phyloP scores from a whole-genome alignment of 2,888 invertebrate genomes.

The Mythimna impura region DNA sequence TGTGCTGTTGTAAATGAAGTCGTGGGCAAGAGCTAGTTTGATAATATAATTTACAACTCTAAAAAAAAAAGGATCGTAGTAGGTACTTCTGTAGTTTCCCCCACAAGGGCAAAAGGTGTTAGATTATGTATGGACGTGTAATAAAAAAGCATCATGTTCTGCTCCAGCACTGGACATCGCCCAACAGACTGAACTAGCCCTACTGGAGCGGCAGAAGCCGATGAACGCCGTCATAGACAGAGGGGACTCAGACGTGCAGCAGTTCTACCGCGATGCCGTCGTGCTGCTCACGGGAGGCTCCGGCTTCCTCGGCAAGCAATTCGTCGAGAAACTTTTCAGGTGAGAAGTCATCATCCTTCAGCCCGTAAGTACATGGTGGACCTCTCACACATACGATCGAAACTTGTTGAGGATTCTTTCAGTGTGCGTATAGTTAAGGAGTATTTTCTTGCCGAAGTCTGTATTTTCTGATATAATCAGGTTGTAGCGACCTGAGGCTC shows the following conservation, averaged over 20 bases:
- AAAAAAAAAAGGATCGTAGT: no score
- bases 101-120: no score
- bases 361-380: neutral
- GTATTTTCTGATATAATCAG: no score
- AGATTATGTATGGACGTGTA: neutral
- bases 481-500: no score
- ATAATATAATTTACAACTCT: no score
- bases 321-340: conserved; percentile 95
- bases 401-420: neutral
- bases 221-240: conserved; percentile 51
- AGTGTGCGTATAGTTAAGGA: neutral
- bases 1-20: no score
- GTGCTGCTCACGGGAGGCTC: conserved; percentile 96
- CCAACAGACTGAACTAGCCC: conserved; percentile 1
- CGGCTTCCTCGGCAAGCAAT: conserved; percentile 97
- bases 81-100: no score
- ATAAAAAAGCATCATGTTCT: neutral
- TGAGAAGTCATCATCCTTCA: conserved; percentile 18
- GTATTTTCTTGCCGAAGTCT: neutral
- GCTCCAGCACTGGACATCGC: conserved; percentile 50
- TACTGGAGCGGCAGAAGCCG: conserved; percentile 30
- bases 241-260: conserved; percentile 65
- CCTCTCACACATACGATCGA: neutral
- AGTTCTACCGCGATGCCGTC: conserved; percentile 63
- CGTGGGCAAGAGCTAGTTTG: no score